These are phyloP conservation scores for Noctua comes DNA, from an alignment of 2,888 invertebrate species.

Conservation along the genomic window DNA sequence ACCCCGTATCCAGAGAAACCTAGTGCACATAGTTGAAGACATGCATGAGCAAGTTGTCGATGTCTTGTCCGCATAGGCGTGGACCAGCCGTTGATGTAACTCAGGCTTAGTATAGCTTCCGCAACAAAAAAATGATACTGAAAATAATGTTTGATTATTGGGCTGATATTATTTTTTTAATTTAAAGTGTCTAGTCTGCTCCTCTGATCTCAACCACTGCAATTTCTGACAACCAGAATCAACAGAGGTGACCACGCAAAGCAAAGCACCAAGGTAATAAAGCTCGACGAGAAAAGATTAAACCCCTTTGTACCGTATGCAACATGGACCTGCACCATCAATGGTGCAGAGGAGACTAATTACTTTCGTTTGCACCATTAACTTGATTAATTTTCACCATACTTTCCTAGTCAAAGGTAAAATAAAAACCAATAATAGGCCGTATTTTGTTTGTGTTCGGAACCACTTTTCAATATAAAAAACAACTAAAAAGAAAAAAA, in stretches of 20 bases:
- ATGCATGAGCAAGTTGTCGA: constrained; percentile 69
- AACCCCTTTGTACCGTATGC: neutral
- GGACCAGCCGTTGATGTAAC: constrained; percentile 79
- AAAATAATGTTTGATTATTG: constrained; percentile 30
- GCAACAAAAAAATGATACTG: constrained; percentile 79
- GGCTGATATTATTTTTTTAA: neutral
- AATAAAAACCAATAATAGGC: too few species aligned
- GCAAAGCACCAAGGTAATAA: neutral
- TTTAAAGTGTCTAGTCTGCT: neutral
- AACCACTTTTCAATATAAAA: too few species aligned
- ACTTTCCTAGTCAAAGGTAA: too few species aligned
- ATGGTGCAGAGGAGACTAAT: too few species aligned
- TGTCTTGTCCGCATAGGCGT: constrained; percentile 72
- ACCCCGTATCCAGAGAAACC: constrained; percentile 60
- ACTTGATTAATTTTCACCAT: too few species aligned
- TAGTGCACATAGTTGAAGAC: constrained; percentile 73
- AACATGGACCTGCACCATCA: too few species aligned
- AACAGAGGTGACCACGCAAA: neutral
- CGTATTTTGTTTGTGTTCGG: too few species aligned
- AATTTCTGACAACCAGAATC: neutral
- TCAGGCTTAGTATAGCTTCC: constrained; percentile 77
- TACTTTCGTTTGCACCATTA: too few species aligned
- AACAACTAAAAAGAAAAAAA: too few species aligned
- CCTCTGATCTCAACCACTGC: neutral
- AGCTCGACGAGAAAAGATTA: neutral